phyloP scores from a whole-genome alignment of 2,113 vertebrate species.

The Oreochromis tanganicae region DNA sequence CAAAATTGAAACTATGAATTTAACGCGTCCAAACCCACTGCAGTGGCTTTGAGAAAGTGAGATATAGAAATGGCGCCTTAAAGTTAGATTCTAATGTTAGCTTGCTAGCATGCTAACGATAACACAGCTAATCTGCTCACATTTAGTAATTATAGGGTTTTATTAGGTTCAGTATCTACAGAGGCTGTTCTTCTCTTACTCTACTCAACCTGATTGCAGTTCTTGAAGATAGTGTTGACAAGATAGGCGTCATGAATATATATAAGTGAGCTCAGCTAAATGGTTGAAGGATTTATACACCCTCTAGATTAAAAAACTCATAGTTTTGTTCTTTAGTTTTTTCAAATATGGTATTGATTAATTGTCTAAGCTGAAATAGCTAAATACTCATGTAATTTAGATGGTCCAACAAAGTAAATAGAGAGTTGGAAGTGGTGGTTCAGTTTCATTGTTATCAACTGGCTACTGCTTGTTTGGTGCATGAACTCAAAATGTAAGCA shows the following conservation, averaged over 20 bases:
- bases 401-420: not conserved
- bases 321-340: not conserved
- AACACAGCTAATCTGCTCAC: not conserved
- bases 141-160: not conserved
- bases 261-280: not conserved
- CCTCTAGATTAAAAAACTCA: not conserved
- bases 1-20: not conserved
- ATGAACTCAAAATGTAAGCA: not conserved
- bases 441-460: not conserved
- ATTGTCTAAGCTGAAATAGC: not conserved
- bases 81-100: not conserved
- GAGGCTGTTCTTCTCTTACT: not conserved
- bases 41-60: not conserved
- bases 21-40: accelerated
- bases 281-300: not conserved
- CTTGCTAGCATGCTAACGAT: not conserved
- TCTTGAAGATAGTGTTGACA: not conserved
- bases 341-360: not conserved
- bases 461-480: not conserved
- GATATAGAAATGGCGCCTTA: accelerated
- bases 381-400: not conserved
- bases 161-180: not conserved
- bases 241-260: not conserved
- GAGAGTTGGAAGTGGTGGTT: not conserved
- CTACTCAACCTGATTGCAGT: not conserved